Evolutionary conservation across 2,797 vertebrate genomes (phyloP).

Genomic region (Alosa sapidissima): DNA sequence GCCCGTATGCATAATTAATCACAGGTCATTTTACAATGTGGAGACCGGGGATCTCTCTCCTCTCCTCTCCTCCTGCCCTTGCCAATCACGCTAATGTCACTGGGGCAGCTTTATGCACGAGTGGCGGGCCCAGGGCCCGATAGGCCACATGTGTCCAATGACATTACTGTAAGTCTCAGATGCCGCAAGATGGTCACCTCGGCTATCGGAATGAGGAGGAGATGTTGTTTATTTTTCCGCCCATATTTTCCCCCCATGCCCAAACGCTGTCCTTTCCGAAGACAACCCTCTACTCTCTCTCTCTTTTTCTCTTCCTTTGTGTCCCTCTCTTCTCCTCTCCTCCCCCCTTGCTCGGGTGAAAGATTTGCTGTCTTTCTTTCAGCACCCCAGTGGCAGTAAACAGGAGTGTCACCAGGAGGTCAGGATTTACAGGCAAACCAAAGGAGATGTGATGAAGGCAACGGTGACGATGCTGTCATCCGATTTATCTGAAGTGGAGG

Average conservation of each 20-base stretch:
- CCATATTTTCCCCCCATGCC: not conserved
- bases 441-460: not conserved
- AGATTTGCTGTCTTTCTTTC: not conserved
- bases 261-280: not conserved
- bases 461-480: not conserved
- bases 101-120: constrained; percentile 25
- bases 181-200: not conserved
- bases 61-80: constrained; percentile 50
- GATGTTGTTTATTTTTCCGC: constrained; percentile 10
- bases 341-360: not conserved
- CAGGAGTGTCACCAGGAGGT: not conserved
- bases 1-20: constrained; percentile 67
- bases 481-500: not conserved
- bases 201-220: not conserved
- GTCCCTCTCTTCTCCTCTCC: not conserved
- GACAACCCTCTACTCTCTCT: not conserved
- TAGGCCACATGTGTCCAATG: constrained; percentile 27
- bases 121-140: not conserved
- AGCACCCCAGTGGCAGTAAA: not conserved
- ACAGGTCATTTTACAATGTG: constrained; percentile 60
- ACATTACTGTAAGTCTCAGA: constrained; percentile 15
- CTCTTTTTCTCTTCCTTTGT: not conserved
- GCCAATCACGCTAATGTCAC: constrained; percentile 57
- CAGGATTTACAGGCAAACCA: constrained; percentile 6
- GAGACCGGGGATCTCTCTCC: constrained; percentile 52